Evolutionary conservation across 2,113 vertebrate species (phyloP), one percentile per base, ranked within the genome.

Genomic region (Chiloscyllium plagiosum): DNA sequence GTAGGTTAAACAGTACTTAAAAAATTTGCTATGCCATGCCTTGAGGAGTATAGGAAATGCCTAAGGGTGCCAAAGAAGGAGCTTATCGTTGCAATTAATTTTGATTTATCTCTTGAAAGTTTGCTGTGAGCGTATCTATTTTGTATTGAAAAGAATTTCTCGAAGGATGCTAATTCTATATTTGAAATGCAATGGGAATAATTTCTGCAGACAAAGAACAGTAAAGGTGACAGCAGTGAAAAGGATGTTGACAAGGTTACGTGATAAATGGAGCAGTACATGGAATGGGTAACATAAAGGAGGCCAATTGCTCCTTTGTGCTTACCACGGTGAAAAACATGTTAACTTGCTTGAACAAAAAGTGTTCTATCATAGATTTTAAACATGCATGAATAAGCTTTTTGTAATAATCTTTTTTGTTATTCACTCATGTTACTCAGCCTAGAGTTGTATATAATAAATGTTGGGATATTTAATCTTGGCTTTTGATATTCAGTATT

Each of bases 311-410:
- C 61, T 93, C 61, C 37, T 93, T 93, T 93, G 89, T 66, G 19
- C 6, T 68, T 42, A 93, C 1, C 37, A 68, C 66, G 61, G 37
- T 68, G 89, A 93, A 93, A 83, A 93, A 66, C 29, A n/a, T 93
- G 61, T 56, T 66, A 93, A 37, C 15, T 66, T 93, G 89, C 37
- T n/a, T 66, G 89, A 93, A 93, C 65, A 93, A 66, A 93, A 93
- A 66, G 61, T 66, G 89, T 93, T 92, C 33, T 68, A n/a, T 68
- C 17, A 6, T 2, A 68, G 89, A 37, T 93, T 93, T 66, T 37
- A 37, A n/a, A 93, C 89, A 93, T 66, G 56, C n/a, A 66, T 93
- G 89, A 92, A 65, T 93, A 93, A 93, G 89, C 61, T 93, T 93
- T 37, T 66, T 66, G 89, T 66, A 66, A 66, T 68, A 33, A 37